Evolutionary conservation across 2,888 invertebrate genomes (phyloP).

Genomic region (Mythimna vitellina): DNA sequence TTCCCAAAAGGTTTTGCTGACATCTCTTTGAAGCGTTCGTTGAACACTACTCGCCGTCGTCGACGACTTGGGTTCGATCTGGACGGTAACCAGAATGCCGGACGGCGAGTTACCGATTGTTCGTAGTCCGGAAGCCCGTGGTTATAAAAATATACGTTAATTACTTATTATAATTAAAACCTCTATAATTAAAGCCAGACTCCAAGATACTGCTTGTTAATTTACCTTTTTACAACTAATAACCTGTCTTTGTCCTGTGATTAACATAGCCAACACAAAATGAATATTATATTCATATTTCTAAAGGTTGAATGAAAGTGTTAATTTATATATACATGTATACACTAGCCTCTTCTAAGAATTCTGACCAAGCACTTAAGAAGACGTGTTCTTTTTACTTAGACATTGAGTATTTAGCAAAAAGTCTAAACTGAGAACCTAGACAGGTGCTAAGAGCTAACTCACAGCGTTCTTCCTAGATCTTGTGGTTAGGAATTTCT

Average conservation of each 20-base stretch:
- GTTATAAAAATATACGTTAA: no score
- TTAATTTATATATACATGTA: slow-evolving; percentile 30
- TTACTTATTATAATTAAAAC: not conserved
- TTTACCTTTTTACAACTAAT: not conserved
- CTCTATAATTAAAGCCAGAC: not conserved
- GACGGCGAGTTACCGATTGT: no score
- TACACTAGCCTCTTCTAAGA: slow-evolving; percentile 25
- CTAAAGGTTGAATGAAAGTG: slow-evolving; percentile 21
- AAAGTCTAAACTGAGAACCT: slow-evolving; percentile 24
- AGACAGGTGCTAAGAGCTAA: slow-evolving; percentile 35
- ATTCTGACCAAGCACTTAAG: slow-evolving; percentile 30
- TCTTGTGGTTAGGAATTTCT: slow-evolving; percentile 28
- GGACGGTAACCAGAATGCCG: no score
- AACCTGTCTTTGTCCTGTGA: not conserved
- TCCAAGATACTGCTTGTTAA: not conserved
- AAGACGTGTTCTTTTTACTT: slow-evolving; percentile 9
- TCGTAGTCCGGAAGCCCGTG: no score
- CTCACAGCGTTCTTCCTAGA: slow-evolving; percentile 21
- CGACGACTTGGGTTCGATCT: no score
- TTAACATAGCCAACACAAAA: not conserved
- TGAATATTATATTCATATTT: slow-evolving; percentile 1
- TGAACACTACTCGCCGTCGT: no score
- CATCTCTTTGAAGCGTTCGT: no score
- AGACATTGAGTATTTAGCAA: slow-evolving; percentile 1
- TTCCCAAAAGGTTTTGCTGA: no score